Evolutionary conservation across 2,113 vertebrate genomes (phyloP), one percentile per base, ranked within the genome.

Genomic region (Toxostoma redivivum): DNA sequence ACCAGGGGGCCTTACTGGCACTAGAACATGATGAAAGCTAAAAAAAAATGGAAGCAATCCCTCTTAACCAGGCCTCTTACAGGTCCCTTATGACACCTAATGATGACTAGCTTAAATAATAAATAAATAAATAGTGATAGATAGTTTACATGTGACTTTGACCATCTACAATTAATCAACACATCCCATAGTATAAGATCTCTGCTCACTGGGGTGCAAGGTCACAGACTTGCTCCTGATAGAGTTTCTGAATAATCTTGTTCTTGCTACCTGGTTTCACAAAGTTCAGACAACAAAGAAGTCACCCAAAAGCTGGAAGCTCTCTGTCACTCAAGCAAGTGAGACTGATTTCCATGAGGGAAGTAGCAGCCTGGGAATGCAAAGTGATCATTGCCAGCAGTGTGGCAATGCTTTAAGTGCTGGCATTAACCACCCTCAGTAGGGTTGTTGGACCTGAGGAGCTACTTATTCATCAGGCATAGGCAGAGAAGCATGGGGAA

Each of bases 161-260:
- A 30, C 66, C 20, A 82, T 82, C 84, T 79, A 90, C 74, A 91
- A 94, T 95, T 93, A 97, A 94, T 97, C 90, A 95, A 92, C 81
- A 48, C 23, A 69, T 85, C 54, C 79, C 33, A 38, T 44, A 57
- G 45, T 12, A 40, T 31, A 85, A 93, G 71, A 65, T 79, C 84
- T 57, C 20, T 21, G 61, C 37, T 93, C 3, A 0, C 15, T 79
- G 48, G 62, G 70, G 79, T 85, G 28, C 28, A 53, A 57, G 81
- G 65, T 84, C 78, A 64, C 2, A 9, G 60, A 12, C 15, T 80
- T 87, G 57, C 31, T 81, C 21, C 78, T 85, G 45, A 64, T 20
- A 61, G 53, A 57, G 53, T 44, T 88, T 82, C 45, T 73, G 47
- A 82, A n/a, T 76, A 71, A 71, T 56, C 35, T 54, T 50, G 3